phyloP scores from a whole-genome alignment of 92 coral and sea anemone genomes.

The Bergia sp. region DNA sequence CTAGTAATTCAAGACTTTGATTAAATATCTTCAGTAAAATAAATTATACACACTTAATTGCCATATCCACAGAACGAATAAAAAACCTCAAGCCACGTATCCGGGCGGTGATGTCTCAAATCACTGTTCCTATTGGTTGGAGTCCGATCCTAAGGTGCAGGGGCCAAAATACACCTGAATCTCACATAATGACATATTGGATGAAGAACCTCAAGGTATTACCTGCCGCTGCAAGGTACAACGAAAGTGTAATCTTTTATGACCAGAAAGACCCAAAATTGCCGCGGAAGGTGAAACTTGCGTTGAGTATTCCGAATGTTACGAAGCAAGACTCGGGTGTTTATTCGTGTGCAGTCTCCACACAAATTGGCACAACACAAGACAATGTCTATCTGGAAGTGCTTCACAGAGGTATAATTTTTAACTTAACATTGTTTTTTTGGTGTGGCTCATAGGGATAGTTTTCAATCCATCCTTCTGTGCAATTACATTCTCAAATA shows the following conservation, averaged over 20 bases:
- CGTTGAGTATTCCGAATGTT: not conserved
- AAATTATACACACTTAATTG: not conserved
- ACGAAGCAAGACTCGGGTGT: conserved; percentile 26
- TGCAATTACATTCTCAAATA: not conserved
- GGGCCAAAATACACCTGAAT: conserved; percentile 25
- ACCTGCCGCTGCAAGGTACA: not conserved
- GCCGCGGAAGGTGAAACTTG: conserved; percentile 11
- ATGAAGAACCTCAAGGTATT: not conserved
- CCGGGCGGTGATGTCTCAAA: conserved; percentile 12
- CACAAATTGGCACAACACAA: not conserved
- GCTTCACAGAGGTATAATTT: conserved; percentile 12
- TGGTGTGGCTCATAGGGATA: not conserved
- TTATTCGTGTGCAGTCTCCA: conserved; percentile 1
- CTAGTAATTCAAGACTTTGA: not conserved
- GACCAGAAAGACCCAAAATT: conserved; percentile 23
- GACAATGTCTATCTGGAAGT: conserved; percentile 21
- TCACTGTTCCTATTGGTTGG: conserved; percentile 4
- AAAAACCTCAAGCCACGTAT: not conserved
- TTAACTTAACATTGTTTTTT: not conserved
- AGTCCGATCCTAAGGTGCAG: conserved; percentile 5
- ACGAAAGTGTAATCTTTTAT: not conserved
- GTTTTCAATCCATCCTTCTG: not conserved
- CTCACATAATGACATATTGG: not conserved
- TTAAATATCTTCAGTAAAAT: not conserved
- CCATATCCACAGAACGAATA: conserved; percentile 18